Evolutionary conservation across 1,140 invertebrate species (phyloP), one percentile per base, ranked within the genome.

Genomic region (Drepana arcuata): DNA sequence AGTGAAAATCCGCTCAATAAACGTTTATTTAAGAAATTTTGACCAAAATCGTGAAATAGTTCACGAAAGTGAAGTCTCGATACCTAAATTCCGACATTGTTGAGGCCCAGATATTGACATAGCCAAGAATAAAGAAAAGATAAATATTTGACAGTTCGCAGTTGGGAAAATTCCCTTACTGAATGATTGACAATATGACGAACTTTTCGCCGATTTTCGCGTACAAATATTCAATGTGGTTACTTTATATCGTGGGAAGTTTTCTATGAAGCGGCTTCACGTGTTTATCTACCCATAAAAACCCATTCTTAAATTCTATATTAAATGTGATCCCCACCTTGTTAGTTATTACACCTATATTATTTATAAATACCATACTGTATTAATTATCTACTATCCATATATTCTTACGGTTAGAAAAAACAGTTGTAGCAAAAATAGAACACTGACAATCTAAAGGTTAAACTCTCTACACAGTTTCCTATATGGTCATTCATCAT

Each of bases 91-190:
- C 59, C 56, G 31, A 45, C 48, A 53, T 68, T 61, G 49, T 41
- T 36, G 37, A 28, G 28, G 40, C 47, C 35, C 42, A 39, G 49
- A 60, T 73, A 73, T 70, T 66, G 64, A 57, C 64, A 60, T 70
- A 56, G 43, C 45, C 31, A 43, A 52, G 55, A 46, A 52, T 54
- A 55, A 56, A 53, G 54, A 55, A 69, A 68, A 66, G 51, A 67
- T 65, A 67, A 64, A 68, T 64, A 72, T 71, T 72, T 64, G 68
- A 66, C 56, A 60, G 61, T 62, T 63, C 54, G 48, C 45, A 46
- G 55, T 60, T 51, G 48, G 43, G 43, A 56, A 57, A 55, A 59
- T 57, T 57, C 42, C 34, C 35, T 47, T 40, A 37, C 39, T 50
- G 47, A 57, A 63, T 61, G 59, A 68, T 64, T 66, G 62, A 62